Conservation (phyloP, 2,113 vertebrate genomes). For the Sorex fumeus region DNA sequence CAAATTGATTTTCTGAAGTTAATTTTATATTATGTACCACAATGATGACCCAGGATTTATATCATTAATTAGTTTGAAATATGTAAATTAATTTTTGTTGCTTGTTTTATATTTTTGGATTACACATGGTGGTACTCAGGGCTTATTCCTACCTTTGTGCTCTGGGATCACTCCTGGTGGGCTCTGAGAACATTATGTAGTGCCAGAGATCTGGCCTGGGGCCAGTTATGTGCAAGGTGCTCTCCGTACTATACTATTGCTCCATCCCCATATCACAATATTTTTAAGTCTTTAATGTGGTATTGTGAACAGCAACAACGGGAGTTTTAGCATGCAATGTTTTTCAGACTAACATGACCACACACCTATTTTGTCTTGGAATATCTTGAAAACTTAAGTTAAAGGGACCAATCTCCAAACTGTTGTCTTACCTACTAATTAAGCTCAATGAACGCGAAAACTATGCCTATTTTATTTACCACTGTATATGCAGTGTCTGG, state of each 20-base stretch:
- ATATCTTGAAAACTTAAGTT: constrained; percentile 41
- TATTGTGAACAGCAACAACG: not conserved
- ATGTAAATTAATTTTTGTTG: not conserved
- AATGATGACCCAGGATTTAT: constrained; percentile 37
- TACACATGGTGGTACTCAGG: too few relatives aligned
- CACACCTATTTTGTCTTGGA: constrained; percentile 54
- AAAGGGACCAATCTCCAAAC: constrained; percentile 29
- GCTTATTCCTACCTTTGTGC: too few relatives aligned
- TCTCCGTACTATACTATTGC: too few relatives aligned
- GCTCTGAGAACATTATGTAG: too few relatives aligned
- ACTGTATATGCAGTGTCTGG: not conserved
- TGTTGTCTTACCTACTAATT: constrained; percentile 10
- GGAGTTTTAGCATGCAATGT: constrained; percentile 34
- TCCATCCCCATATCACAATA: too few relatives aligned
- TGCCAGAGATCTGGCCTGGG: too few relatives aligned
- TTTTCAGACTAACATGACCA: constrained; percentile 54
- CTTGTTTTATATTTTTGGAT: too few relatives aligned
- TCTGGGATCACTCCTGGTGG: too few relatives aligned
- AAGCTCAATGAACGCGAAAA: constrained; percentile 24
- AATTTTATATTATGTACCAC: constrained; percentile 42
- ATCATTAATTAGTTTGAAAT: constrained; percentile 25
- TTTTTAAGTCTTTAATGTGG: not conserved
- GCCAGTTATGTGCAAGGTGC: too few relatives aligned
- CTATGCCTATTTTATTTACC: constrained; percentile 3
- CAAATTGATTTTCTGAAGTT: not conserved